Evolutionary conservation across 2,113 vertebrate species (phyloP).

Genomic region (Sisor rabdophorus): DNA sequence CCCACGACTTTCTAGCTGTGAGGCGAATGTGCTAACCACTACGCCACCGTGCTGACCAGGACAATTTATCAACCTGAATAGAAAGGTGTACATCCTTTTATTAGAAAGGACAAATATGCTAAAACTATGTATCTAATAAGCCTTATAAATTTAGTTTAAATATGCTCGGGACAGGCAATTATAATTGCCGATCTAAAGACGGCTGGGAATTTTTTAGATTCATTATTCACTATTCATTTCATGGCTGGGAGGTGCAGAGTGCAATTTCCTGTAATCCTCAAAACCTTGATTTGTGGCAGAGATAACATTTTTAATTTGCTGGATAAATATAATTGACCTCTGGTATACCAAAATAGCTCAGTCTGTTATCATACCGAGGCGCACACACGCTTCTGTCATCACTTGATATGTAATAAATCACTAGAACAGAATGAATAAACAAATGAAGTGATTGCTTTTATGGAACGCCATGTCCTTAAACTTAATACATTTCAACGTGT

Average conservation of each 20-base stretch:
- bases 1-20: no score
- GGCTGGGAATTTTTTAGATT: background rate
- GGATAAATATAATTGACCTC: slow-evolving; percentile 35
- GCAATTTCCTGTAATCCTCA: slow-evolving; percentile 6
- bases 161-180: background rate
- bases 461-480: background rate
- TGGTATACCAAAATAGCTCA: slow-evolving; percentile 15
- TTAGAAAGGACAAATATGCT: background rate
- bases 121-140: background rate
- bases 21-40: no score
- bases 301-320: slow-evolving; percentile 1
- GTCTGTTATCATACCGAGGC: background rate
- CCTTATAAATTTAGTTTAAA: background rate
- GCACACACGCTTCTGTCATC: background rate
- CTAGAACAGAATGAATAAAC: background rate
- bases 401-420: background rate
- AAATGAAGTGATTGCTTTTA: background rate
- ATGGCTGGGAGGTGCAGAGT: background rate
- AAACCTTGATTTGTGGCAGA: slow-evolving; percentile 28
- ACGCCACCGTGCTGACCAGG: background rate
- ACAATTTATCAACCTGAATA: background rate
- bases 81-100: background rate
- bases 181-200: background rate
- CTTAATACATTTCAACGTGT: background rate
- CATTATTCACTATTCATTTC: slow-evolving; percentile 16